phyloP scores from a whole-genome alignment of 2,797 vertebrate genomes.

The Alouatta caraya region DNA sequence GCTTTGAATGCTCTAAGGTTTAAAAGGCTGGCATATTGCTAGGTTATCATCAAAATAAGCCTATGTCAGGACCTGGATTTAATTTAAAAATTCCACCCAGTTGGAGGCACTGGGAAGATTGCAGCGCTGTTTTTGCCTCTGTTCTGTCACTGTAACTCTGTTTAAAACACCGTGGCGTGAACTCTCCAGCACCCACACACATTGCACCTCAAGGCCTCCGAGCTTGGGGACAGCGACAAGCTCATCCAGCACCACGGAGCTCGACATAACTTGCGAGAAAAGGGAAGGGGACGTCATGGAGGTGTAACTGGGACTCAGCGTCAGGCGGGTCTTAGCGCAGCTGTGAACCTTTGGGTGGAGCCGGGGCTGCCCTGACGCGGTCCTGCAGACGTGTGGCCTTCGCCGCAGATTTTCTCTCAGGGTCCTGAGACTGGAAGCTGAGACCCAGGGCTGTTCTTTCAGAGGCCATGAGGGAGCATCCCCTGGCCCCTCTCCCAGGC shows the following conservation, averaged over 20 bases:
- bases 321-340: too few species aligned
- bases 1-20: rapidly evolving
- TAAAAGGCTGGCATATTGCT: neutral
- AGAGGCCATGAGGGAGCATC: neutral
- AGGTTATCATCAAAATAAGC: neutral
- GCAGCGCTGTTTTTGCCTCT: too few species aligned
- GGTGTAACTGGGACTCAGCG: rapidly evolving
- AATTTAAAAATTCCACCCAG: neutral
- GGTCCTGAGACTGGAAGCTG: neutral
- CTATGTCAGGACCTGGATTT: neutral
- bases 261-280: rapidly evolving
- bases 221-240: too few species aligned
- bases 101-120: neutral
- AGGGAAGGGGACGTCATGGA: neutral
- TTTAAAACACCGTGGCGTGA: rapidly evolving
- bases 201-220: rapidly evolving
- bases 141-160: rapidly evolving
- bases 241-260: rapidly evolving
- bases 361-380: neutral
- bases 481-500: neutral
- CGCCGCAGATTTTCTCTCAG: neutral
- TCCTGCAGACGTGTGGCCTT: rapidly evolving
- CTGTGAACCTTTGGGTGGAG: too few species aligned
- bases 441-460: too few species aligned
- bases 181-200: rapidly evolving